A percentile compares a stretch with the other conserved stretches of the same genome.
phyloP scores from a whole-genome alignment of 2,888 invertebrate genomes.

The Nezara viridula region DNA sequence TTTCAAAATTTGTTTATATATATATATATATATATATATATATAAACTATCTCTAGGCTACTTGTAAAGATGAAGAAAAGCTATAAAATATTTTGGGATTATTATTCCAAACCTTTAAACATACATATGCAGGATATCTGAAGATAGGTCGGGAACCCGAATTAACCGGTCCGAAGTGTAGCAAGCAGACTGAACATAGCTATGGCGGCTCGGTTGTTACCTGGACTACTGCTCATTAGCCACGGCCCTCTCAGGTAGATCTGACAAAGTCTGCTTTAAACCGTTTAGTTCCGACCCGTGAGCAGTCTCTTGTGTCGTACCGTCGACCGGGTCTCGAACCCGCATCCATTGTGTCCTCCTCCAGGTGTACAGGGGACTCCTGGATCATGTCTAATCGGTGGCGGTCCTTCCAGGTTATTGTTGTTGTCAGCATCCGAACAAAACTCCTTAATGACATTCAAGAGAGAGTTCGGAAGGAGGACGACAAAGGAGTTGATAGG shows the following conservation, averaged over 20 bases:
- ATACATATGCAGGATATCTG: too few relatives aligned
- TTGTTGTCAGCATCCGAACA: not conserved
- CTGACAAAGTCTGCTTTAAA: slow-evolving; percentile 29
- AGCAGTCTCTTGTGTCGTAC: slow-evolving; percentile 24
- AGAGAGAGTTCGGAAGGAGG: not conserved
- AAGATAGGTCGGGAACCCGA: too few relatives aligned
- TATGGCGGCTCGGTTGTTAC: not conserved
- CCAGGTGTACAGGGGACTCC: not conserved
- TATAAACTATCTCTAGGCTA: too few relatives aligned
- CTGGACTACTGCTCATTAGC: slow-evolving; percentile 16
- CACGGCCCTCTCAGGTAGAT: not conserved
- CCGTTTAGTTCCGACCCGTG: slow-evolving; percentile 46
- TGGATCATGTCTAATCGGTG: slow-evolving; percentile 30
- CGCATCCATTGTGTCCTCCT: not conserved
- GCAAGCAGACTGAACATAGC: not conserved
- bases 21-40: too few relatives aligned
- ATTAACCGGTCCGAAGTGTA: not conserved
- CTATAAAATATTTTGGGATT: too few relatives aligned
- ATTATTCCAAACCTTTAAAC: too few relatives aligned
- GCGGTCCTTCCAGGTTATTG: not conserved
- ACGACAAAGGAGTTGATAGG: not conserved
- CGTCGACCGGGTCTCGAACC: not conserved
- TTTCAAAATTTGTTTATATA: too few relatives aligned
- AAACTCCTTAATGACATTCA: slow-evolving; percentile 29
- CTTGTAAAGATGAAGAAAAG: too few relatives aligned